Evolutionary conservation across 2,797 vertebrate genomes (phyloP).

Genomic region (Coracias cyanogaster): DNA sequence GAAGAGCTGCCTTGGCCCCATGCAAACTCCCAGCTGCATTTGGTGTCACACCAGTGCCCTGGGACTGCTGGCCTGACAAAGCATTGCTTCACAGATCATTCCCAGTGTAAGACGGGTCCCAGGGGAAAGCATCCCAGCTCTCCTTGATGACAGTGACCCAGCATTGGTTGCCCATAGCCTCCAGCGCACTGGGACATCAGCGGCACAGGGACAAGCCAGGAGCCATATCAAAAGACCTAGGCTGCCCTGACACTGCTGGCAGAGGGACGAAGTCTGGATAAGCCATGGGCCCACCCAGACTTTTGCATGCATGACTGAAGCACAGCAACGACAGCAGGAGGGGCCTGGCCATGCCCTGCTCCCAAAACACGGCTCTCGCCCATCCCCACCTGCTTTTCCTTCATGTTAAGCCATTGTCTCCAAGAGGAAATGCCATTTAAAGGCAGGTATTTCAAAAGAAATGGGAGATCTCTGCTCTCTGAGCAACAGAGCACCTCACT

Average conservation of each 20-base stretch:
- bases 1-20: not conserved
- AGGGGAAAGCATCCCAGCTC: not conserved
- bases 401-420: not conserved
- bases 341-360: not conserved
- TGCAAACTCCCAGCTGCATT: not conserved
- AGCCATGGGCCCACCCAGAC: not conserved
- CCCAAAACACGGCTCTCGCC: not conserved
- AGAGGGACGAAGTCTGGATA: not conserved
- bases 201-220: not conserved
- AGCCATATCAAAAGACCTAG: not conserved
- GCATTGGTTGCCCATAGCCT: not conserved
- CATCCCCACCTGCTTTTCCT: not conserved
- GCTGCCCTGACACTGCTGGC: not conserved
- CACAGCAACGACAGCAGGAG: not conserved
- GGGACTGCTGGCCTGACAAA: not conserved
- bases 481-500: not conserved
- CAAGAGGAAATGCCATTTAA: constrained; percentile 18
- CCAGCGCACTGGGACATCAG: not conserved
- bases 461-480: not conserved
- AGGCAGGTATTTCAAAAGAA: constrained; percentile 14
- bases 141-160: not conserved
- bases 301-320: not conserved
- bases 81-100: rapidly evolving
- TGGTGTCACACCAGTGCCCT: rapidly evolving
- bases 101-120: not conserved